Evolutionary conservation across 2,113 vertebrate species (phyloP).

Genomic region (Phocoena phocoena): DNA sequence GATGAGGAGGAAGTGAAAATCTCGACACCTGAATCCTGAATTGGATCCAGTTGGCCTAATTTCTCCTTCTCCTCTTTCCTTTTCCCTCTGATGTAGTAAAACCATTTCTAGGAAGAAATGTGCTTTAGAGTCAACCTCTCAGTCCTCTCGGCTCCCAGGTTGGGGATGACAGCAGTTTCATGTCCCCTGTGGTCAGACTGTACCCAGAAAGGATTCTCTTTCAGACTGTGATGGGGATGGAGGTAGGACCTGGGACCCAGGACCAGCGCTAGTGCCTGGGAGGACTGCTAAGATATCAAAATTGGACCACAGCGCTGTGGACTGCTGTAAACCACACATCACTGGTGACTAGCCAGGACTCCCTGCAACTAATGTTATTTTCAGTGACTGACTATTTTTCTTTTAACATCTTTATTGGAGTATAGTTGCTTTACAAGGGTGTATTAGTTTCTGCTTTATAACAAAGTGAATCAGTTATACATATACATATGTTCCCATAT

Average conservation of each 20-base stretch:
- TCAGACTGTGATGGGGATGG: too few species aligned
- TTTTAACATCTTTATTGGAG: too few species aligned
- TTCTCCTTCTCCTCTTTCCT: not conserved
- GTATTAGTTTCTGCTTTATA: too few species aligned
- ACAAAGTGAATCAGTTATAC: too few species aligned
- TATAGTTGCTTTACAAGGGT: too few species aligned
- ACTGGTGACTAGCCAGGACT: not conserved
- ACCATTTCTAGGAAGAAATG: not conserved
- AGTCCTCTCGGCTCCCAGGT: not conserved
- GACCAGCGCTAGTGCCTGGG: rapidly evolving
- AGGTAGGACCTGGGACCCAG: not conserved
- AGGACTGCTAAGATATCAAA: rapidly evolving
- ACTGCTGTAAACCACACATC: not conserved
- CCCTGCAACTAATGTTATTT: not conserved
- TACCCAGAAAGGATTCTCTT: not conserved
- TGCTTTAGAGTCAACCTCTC: not conserved
- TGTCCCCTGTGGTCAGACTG: not conserved
- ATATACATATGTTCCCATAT: too few species aligned
- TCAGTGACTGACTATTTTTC: not conserved
- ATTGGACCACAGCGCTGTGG: not conserved
- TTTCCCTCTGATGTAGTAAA: not conserved
- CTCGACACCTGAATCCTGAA: not conserved
- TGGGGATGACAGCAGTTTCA: not conserved
- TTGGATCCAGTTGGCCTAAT: not conserved
- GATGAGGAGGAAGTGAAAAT: not conserved